Conservation (phyloP, 2,113 vertebrate genomes). For the Pavo muticus region DNA sequence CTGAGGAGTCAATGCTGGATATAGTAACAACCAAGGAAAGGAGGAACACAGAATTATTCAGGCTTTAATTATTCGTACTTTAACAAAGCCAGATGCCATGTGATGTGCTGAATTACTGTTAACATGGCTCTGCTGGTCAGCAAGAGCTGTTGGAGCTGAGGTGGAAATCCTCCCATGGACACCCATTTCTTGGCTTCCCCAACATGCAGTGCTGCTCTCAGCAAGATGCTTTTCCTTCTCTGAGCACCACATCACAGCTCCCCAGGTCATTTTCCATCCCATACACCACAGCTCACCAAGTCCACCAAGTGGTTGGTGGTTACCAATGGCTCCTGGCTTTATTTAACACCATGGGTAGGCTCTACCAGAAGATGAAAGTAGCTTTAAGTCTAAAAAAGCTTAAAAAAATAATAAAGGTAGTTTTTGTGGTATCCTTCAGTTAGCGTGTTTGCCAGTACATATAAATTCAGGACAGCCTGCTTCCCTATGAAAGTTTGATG, state of each 20-base stretch:
- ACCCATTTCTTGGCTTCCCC: not conserved
- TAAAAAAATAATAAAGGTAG: not conserved
- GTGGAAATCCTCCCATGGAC: not conserved
- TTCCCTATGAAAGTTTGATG: conserved; percentile 48
- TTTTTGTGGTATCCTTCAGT: not conserved
- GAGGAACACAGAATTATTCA: not conserved
- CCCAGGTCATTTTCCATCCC: not conserved
- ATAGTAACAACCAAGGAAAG: not conserved
- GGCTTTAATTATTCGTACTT: not conserved
- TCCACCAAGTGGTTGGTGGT: not conserved
- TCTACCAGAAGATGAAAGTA: not conserved
- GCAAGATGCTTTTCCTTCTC: not conserved
- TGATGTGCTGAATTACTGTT: not conserved
- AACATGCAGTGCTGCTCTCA: no score
- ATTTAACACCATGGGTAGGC: not conserved
- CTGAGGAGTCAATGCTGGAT: not conserved
- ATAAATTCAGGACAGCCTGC: conserved; percentile 9
- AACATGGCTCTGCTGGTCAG: not conserved
- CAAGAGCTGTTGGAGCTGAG: not conserved
- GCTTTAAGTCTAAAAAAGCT: not conserved
- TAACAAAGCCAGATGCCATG: not conserved
- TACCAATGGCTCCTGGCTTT: not conserved
- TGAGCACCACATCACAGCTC: not conserved
- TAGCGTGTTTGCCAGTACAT: not conserved
- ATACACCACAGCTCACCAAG: not conserved